Evolutionary conservation across 1,140 invertebrate species (phyloP), one percentile per base, ranked within the genome.

Genomic region (Brevipalpus yothersi): DNA sequence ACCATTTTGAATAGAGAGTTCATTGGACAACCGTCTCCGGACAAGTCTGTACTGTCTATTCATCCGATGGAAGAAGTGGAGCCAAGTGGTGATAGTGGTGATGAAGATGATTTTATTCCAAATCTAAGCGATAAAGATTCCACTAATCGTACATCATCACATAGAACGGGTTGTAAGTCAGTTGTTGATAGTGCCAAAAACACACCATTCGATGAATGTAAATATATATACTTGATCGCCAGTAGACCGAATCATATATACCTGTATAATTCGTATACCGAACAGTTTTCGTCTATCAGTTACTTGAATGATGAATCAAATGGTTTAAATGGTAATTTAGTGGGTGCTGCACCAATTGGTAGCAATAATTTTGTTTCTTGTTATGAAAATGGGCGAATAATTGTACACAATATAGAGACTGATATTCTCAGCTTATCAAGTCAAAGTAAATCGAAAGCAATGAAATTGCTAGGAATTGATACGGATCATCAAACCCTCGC

Each of bases 401-500:
- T 56, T 47, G 11, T 53, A 12, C 39, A 53, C 19, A 61, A 62
- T 31, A 63, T 63, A 39, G 60, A 61, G 17, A 58, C 41, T 8
- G 60, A 61, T 39, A 12, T 63, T 11, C 41, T 63, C 17, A 21
- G 11, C 12, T 42, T 39, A n/a, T 17, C 31, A 47, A 58, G 23
- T 41, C 42, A 55, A 23, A 58, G 43, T 23, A 61, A 58, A 19
- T 41, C 40, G n/a, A 63, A 63, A 57, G 62, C 62, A 9, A 21
- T 63, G 12, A 58, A 57, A 41, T 5, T 63, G 39, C 42, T 63
- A 39, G 62, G 62, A 40, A 41, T 63, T 10, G 62, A 60, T 2
- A 11, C 43, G 10, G 19, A 53, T 12, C 13, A 31, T 31, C 31
- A 31, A 31, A 31, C 31, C 5, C 31, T 31, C 5, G 2, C 5